Evolutionary conservation across 2,113 vertebrate genomes (phyloP).

Genomic region (Probosciger aterrimus): DNA sequence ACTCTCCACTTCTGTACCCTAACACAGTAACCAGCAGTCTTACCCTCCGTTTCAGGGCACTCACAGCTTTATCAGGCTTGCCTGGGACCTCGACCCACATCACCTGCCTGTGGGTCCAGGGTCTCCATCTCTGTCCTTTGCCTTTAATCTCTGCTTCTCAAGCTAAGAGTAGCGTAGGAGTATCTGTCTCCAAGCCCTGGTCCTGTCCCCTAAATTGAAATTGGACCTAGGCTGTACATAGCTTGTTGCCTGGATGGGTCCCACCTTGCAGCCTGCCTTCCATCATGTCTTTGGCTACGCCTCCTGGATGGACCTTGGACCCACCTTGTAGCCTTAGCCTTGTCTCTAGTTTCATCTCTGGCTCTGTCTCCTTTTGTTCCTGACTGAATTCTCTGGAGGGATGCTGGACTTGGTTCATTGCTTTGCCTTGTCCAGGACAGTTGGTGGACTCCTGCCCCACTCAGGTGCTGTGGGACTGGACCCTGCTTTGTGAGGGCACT

Average conservation of each 20-base stretch:
- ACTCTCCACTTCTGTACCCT: neutral
- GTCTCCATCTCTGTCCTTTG: neutral
- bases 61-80: neutral
- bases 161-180: neutral
- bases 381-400: neutral
- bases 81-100: neutral
- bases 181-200: neutral
- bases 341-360: neutral
- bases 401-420: neutral
- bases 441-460: accelerated
- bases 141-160: neutral
- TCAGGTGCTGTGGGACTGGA: neutral
- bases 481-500: neutral
- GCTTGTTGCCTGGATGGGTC: neutral
- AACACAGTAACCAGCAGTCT: neutral
- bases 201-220: neutral
- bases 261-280: neutral
- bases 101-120: neutral
- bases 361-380: neutral
- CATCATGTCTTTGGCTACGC: neutral
- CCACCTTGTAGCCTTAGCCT: accelerated
- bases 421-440: neutral
- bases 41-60: neutral
- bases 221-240: accelerated
- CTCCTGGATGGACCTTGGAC: neutral